Conservation (phyloP, 2,888 invertebrate species). For the Tholera decimalis region DNA sequence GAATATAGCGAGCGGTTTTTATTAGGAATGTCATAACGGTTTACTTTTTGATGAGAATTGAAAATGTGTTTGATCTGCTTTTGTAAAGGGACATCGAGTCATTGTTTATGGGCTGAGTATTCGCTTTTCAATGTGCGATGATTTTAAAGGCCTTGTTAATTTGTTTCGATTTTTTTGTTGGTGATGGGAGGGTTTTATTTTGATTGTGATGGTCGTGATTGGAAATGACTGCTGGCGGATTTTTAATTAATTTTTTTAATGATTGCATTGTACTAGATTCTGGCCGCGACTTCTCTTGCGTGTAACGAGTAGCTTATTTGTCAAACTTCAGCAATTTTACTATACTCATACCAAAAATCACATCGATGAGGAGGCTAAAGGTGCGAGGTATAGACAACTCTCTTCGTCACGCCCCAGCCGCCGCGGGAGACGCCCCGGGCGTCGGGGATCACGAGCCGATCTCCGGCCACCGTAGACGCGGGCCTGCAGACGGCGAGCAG, state of each 20-base stretch:
- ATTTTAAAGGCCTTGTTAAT: conserved; percentile 63
- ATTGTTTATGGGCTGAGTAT: conserved; percentile 76
- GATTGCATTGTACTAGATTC: no score
- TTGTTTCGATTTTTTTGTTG: conserved; percentile 49
- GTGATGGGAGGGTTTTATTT: conserved; percentile 60
- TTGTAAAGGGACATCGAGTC: conserved; percentile 71
- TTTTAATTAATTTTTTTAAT: not conserved
- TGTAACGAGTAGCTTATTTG: no score
- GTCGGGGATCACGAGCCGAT: no score
- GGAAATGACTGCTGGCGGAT: conserved; percentile 2
- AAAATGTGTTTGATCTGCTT: conserved; percentile 87
- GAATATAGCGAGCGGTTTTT: conserved; percentile 87
- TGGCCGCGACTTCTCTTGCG: no score
- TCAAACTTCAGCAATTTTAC: no score
- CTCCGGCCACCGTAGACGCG: no score
- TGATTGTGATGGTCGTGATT: conserved; percentile 44
- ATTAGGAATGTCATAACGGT: conserved; percentile 88
- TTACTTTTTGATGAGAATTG: conserved; percentile 90
- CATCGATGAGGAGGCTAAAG: no score
- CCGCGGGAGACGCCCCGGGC: no score
- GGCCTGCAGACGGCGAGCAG: no score
- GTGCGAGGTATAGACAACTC: no score
- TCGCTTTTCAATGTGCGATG: conserved; percentile 57
- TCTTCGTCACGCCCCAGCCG: no score
- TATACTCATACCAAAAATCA: no score